Conservation (phyloP, 2,113 vertebrate species). For the Prionailurus bengalensis region DNA sequence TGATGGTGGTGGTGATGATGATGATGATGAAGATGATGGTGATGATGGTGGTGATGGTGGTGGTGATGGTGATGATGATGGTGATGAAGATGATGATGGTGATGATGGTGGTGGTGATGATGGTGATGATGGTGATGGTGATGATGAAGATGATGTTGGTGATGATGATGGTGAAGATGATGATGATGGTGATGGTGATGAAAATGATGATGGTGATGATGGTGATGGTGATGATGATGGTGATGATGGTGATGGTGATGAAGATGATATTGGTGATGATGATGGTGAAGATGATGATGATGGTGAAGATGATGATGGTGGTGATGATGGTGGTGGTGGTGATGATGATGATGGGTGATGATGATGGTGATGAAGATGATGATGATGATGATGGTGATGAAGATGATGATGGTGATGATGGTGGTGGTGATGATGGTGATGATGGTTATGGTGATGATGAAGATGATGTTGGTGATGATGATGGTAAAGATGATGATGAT, state of each 20-base stretch:
- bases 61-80: too few relatives aligned
- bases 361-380: not conserved
- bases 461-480: fast-evolving
- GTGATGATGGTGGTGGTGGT: fast-evolving
- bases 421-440: fast-evolving
- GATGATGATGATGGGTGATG: too few relatives aligned
- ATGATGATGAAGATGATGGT: too few relatives aligned
- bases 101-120: too few relatives aligned
- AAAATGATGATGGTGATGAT: too few relatives aligned
- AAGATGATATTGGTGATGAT: not conserved
- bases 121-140: not conserved
- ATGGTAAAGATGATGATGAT: too few relatives aligned
- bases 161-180: fast-evolving
- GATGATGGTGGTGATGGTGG: too few relatives aligned
- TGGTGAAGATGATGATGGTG: too few relatives aligned
- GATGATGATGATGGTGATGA: not conserved
- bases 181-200: not conserved
- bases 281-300: not conserved
- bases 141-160: not conserved
- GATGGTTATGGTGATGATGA: too few relatives aligned
- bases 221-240: fast-evolving
- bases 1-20: too few relatives aligned
- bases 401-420: fast-evolving
- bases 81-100: not conserved
- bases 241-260: fast-evolving